Conservation (phyloP, 2,797 vertebrate species). For the Lacerta bilineata region DNA sequence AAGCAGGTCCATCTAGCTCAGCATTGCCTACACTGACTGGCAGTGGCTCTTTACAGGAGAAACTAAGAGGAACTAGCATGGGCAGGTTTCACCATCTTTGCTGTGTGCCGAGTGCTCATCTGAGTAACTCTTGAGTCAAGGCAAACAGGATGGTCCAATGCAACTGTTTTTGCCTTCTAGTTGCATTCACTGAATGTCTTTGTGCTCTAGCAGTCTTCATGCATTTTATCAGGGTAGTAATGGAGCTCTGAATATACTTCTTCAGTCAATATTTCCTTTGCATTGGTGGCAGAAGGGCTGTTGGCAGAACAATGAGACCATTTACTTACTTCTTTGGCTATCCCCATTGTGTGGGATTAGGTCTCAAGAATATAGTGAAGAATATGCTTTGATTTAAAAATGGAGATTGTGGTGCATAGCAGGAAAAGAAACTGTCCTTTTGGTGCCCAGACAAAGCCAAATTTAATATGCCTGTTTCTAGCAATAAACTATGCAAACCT, state of each 20-base stretch:
- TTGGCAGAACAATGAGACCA: neutral
- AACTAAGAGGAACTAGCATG: no score
- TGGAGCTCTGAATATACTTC: neutral
- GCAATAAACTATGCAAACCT: neutral
- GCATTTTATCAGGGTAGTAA: neutral
- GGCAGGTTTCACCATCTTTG: no score
- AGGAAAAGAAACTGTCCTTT: no score
- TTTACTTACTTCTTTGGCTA: neutral
- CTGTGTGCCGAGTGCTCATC: neutral
- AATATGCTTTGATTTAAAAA: conserved; percentile 2
- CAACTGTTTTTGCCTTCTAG: neutral
- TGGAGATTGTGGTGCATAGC: neutral
- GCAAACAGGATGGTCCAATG: neutral
- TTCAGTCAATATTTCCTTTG: neutral
- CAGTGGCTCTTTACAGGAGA: no score
- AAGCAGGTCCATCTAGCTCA: no score
- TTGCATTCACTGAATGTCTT: neutral
- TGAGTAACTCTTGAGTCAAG: neutral
- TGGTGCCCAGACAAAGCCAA: neutral
- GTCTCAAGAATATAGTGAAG: neutral
- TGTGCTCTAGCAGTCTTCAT: neutral
- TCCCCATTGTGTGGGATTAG: neutral
- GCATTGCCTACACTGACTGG: no score
- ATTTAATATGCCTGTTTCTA: neutral
- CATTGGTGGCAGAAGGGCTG: neutral